These are phyloP conservation scores for Taphrorychus bicolor DNA, from an alignment of 2,888 invertebrate species.

Conservation along the genomic window DNA sequence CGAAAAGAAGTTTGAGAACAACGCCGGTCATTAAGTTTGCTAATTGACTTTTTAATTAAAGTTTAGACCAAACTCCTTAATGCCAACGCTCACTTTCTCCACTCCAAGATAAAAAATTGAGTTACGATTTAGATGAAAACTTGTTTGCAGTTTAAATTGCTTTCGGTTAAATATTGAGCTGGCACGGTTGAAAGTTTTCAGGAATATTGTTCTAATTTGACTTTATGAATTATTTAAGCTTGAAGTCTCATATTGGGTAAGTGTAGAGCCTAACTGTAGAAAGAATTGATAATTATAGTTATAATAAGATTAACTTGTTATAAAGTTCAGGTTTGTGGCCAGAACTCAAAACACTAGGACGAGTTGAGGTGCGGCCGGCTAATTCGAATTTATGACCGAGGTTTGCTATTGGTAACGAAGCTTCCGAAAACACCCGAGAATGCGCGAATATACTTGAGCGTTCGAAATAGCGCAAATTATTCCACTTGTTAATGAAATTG, in stretches of 20 bases:
- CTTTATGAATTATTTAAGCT: neutral
- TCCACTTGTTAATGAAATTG: too few relatives aligned
- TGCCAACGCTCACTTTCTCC: conserved; percentile 2
- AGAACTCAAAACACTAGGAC: too few relatives aligned
- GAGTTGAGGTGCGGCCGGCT: too few relatives aligned
- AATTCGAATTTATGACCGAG: too few relatives aligned
- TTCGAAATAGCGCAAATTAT: neutral
- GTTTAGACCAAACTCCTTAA: conserved; percentile 5
- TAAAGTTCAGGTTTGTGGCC: too few relatives aligned
- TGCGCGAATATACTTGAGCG: too few relatives aligned
- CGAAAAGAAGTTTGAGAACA: neutral
- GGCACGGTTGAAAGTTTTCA: neutral
- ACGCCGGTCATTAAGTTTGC: conserved; percentile 2
- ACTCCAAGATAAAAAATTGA: neutral
- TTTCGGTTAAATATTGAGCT: neutral
- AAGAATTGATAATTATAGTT: too few relatives aligned
- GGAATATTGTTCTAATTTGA: neutral
- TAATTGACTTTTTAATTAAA: conserved; percentile 10
- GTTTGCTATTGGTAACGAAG: too few relatives aligned
- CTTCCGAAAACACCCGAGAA: too few relatives aligned
- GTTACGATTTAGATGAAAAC: conserved; percentile 5
- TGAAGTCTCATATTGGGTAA: too few relatives aligned
- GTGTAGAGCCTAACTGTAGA: too few relatives aligned
- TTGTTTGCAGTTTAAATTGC: neutral
- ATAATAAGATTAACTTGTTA: too few relatives aligned